Percentiles rank a stretch among this genome's conserved stretches.
phyloP scores from a whole-genome alignment of 1,140 invertebrate species.

The Diabrotica undecimpunctata region DNA sequence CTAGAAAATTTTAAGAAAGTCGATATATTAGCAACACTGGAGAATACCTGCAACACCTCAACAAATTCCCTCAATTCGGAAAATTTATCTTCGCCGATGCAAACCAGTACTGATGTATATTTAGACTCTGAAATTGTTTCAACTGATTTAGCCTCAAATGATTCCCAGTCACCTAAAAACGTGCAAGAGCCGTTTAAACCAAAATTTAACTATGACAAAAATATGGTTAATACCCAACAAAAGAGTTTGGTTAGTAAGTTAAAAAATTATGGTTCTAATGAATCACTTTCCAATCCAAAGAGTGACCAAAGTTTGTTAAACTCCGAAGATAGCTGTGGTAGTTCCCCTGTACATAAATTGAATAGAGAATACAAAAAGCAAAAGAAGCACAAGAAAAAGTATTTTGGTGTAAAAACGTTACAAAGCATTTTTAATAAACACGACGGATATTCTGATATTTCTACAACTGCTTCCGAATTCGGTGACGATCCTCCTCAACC shows the following conservation, averaged over 20 bases:
- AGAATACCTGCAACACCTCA: constrained; percentile 44
- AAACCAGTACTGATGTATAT: constrained; percentile 47
- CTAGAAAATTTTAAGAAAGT: constrained; percentile 38
- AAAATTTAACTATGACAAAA: constrained; percentile 26
- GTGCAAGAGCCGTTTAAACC: constrained; percentile 24
- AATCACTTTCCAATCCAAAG: constrained; percentile 43
- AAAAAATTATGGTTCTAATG: constrained; percentile 36
- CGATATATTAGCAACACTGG: constrained; percentile 34
- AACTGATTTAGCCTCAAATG: constrained; percentile 45
- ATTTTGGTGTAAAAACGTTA: constrained; percentile 48
- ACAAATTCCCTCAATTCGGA: constrained; percentile 46
- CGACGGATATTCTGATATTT: constrained; percentile 46
- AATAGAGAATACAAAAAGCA: constrained; percentile 43
- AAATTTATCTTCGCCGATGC: constrained; percentile 47
- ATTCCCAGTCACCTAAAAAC: constrained; percentile 46
- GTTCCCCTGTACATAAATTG: constrained; percentile 42
- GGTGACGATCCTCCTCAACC: constrained; percentile 31
- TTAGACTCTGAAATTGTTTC: constrained; percentile 46
- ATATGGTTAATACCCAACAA: constrained; percentile 19
- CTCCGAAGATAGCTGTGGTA: constrained; percentile 42
- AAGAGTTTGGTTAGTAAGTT: constrained; percentile 17
- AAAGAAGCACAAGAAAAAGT: constrained; percentile 45
- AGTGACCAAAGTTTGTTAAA: constrained; percentile 46
- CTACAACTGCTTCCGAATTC: constrained; percentile 44
- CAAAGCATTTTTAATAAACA: constrained; percentile 48